Base-by-base conservation (phyloP, 2,113 vertebrate genomes). In the Chlorodrepanis virens region DNA sequence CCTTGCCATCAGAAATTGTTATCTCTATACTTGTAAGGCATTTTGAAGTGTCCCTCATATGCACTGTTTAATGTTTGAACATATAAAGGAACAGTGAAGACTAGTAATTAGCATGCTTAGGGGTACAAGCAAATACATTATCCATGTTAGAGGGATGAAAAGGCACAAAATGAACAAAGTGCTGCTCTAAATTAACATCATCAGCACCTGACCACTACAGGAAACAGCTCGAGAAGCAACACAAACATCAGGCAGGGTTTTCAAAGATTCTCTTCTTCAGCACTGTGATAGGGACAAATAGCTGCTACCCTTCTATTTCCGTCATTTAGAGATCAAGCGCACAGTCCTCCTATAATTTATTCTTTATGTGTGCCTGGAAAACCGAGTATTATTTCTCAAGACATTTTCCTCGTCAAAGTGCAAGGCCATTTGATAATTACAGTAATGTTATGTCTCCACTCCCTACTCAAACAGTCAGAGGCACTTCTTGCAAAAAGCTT, bases 351-450 rank as follows among this genome's bases (percentile, higher is more conserved):
- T 84, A 2, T 45, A 90, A 95, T 90, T 94, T 93, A 90, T 90
- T 81, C 85, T 49, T 25, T 35, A 3, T 56, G 53, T 89, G 19
- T 49, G 79, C 45, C 82, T 93, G 68, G 37, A 89, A 90, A 96
- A 78, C 23, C 0, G 0, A 86, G 8, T 53, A 71, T 63, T 92
- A 79, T 60, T 92, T 95, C 85, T 94, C 72, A 87, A 87, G 65
- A 75, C 29, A 75, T 67, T 79, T 89, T 60, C 49, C 52, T 69
- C 1, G 0, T 52, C 71, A 18, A 87, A 94, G 56, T 35, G 79
- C 60, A 92, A 95, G 83, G 72, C 60, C 90, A 71, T 77, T 89
- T 87, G 71, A 50, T 89, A 96, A 83, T 83, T 92, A 91, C 74
- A 83, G 60, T 78, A 94, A 71, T n/a, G 79, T n/a, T 71, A 40